Percentiles rank a stretch among this genome's conserved stretches.
phyloP scores from a whole-genome alignment of 2,888 invertebrate species.

The Hyles lineata region DNA sequence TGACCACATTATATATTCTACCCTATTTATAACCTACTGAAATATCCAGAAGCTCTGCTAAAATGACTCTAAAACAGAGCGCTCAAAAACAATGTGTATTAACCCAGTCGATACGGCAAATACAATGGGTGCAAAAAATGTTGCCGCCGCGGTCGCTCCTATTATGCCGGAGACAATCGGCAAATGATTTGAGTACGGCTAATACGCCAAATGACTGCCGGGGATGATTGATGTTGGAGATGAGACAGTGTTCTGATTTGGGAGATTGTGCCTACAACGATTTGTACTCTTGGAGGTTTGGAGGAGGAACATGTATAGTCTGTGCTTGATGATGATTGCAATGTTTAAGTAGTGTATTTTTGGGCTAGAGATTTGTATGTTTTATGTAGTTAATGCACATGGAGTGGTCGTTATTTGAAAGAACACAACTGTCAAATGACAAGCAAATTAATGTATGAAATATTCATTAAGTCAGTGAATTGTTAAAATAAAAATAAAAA shows the following conservation, averaged over 20 bases:
- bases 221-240: constrained; percentile 42
- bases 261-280: background rate
- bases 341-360: too few relatives aligned
- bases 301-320: background rate
- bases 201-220: constrained; percentile 68
- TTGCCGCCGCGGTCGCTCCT: constrained; percentile 39
- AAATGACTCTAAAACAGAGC: background rate
- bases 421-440: too few relatives aligned
- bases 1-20: too few relatives aligned
- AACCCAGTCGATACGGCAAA: constrained; percentile 45
- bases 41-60: background rate
- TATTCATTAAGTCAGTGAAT: too few relatives aligned
- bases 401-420: too few relatives aligned
- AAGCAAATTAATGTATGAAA: too few relatives aligned
- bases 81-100: background rate
- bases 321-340: too few relatives aligned
- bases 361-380: too few relatives aligned
- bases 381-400: too few relatives aligned
- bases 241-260: background rate
- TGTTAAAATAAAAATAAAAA: too few relatives aligned
- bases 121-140: constrained; percentile 47
- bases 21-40: too few relatives aligned
- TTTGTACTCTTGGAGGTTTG: background rate
- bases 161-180: constrained; percentile 63
- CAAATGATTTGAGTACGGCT: constrained; percentile 69